phyloP scores from a whole-genome alignment of 2,888 invertebrate species.

The Eupithecia insigniata region DNA sequence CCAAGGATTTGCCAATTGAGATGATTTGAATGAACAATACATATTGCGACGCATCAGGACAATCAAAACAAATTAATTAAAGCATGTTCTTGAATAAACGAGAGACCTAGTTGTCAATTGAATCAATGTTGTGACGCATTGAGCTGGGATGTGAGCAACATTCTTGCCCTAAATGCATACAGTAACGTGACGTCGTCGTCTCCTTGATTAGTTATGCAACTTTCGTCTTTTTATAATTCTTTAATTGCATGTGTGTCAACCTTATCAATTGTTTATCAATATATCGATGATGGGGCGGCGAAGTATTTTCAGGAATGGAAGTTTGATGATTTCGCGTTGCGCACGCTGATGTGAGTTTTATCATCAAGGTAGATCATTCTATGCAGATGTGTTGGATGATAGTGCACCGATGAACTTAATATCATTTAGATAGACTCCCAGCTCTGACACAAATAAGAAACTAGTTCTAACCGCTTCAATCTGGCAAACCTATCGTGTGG shows the following conservation, averaged over 20 bases:
- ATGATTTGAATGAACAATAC: constrained; percentile 26
- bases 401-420: background rate
- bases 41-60: constrained; percentile 18
- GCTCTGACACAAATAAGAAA: background rate
- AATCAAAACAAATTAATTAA: constrained; percentile 30
- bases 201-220: constrained; percentile 48
- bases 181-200: constrained; percentile 35
- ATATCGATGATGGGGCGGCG: background rate
- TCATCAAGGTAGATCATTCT: background rate
- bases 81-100: constrained; percentile 3
- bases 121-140: constrained; percentile 58
- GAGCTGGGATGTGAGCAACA: constrained; percentile 44
- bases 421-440: background rate
- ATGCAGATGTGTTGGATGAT: background rate
- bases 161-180: constrained; percentile 51
- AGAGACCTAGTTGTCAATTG: constrained; percentile 47
- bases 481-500: constrained; percentile 24
- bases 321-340: background rate
- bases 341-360: background rate
- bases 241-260: background rate
- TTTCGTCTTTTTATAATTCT: constrained; percentile 4
- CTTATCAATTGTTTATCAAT: background rate
- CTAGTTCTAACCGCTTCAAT: constrained; percentile 13
- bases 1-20: constrained; percentile 19
- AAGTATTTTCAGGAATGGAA: background rate